Conservation (phyloP, 2,797 vertebrate genomes). For the Enteromius viviparus region DNA sequence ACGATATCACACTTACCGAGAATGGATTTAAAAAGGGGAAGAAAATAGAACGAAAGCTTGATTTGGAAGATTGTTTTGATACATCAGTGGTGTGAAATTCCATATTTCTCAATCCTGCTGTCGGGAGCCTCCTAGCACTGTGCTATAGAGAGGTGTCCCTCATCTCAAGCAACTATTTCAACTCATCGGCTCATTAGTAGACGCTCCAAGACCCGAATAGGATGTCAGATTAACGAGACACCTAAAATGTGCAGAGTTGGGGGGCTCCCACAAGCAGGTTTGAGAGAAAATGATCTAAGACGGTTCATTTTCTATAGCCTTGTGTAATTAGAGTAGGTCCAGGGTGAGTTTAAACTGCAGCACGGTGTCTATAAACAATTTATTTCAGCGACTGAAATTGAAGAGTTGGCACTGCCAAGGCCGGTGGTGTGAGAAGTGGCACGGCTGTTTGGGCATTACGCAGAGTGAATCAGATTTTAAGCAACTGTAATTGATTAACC, state of each 20-base stretch:
- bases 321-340: conserved; percentile 37
- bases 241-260: conserved; percentile 10
- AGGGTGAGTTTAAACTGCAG: conserved; percentile 36
- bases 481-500: conserved; percentile 58
- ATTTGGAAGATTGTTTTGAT: conserved; percentile 17
- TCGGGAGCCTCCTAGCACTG: not conserved
- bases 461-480: conserved; percentile 43
- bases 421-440: conserved; percentile 2
- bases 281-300: conserved; percentile 1
- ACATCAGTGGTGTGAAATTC: not conserved
- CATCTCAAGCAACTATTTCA: not conserved
- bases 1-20: not conserved
- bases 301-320: conserved; percentile 8
- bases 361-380: conserved; percentile 1
- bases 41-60: conserved; percentile 2
- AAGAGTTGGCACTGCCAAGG: conserved; percentile 25
- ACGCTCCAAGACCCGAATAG: not conserved
- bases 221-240: conserved; percentile 12
- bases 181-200: conserved; percentile 25
- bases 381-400: conserved; percentile 28
- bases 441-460: conserved; percentile 33
- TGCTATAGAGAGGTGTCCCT: not conserved
- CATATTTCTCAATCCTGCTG: conserved; percentile 15
- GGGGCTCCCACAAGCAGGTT: not conserved
- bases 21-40: not conserved